Percentiles rank a stretch among this genome's conserved stretches.
Evolutionary conservation across 2,797 vertebrate genomes (phyloP).

Genomic region (Picus viridis): DNA sequence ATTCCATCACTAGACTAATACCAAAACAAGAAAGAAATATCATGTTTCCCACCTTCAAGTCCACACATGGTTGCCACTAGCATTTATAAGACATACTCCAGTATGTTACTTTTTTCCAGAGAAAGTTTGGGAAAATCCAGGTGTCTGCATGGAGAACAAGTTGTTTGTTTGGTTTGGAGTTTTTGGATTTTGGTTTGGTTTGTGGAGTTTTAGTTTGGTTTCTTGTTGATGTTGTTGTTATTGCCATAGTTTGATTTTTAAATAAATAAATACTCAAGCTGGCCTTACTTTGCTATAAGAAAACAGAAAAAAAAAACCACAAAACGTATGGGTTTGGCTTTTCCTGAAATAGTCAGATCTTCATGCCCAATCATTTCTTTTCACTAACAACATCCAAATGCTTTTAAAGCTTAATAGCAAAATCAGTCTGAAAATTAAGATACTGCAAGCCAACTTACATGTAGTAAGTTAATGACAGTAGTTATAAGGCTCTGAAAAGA

Average conservation of each 20-base stretch:
- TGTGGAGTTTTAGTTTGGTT: too few species aligned
- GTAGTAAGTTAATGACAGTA: slow-evolving; percentile 17
- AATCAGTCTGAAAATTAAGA: slow-evolving; percentile 19
- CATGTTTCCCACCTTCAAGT: neutral
- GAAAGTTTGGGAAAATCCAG: neutral
- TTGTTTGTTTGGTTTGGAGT: too few species aligned
- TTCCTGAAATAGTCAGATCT: neutral
- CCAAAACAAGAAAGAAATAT: neutral
- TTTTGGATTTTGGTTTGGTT: too few species aligned
- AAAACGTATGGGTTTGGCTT: neutral
- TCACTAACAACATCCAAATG: neutral
- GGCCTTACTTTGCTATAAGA: neutral
- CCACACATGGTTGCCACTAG: neutral
- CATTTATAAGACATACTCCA: neutral
- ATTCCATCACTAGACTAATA: neutral
- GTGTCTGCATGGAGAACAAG: too few species aligned
- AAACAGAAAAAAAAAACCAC: neutral
- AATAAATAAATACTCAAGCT: neutral
- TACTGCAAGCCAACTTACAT: neutral
- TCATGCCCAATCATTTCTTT: neutral
- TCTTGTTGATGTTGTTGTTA: too few species aligned
- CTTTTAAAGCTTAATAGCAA: slow-evolving; percentile 16
- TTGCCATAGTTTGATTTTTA: too few species aligned
- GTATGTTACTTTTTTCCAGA: neutral
- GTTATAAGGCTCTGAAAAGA: slow-evolving; percentile 43